These are phyloP conservation scores for Ceratina japonica DNA, from an alignment of 1,140 invertebrate genomes.

Conservation along the genomic window DNA sequence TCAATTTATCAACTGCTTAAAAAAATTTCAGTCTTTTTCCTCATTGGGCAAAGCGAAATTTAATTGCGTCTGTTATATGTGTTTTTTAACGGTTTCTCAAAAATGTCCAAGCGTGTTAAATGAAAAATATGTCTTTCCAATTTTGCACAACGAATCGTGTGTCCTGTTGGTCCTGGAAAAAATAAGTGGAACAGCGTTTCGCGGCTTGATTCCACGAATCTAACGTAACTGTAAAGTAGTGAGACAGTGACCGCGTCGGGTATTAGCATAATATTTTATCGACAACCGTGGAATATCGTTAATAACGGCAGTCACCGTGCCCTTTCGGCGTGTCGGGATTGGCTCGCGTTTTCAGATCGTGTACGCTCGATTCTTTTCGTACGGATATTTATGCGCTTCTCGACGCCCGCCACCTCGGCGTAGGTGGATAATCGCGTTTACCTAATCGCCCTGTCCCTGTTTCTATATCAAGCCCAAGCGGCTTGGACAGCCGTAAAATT, in stretches of 20 bases:
- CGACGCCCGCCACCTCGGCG: constrained; percentile 42
- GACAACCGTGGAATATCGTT: constrained; percentile 59
- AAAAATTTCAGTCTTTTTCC: too few species aligned
- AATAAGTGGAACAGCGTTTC: not conserved
- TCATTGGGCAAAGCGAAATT: not conserved
- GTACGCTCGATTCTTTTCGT: not conserved
- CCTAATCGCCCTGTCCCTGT: constrained; percentile 50
- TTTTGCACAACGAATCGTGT: too few species aligned
- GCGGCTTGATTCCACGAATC: not conserved
- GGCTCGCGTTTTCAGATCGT: constrained; percentile 6
- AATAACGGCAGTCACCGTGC: constrained; percentile 63
- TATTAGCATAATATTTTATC: constrained; percentile 66
- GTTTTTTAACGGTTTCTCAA: too few species aligned
- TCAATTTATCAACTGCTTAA: too few species aligned
- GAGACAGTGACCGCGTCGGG: constrained; percentile 24
- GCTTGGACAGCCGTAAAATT: too few species aligned
- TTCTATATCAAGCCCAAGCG: too few species aligned
- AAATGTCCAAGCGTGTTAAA: too few species aligned
- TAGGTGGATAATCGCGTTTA: constrained; percentile 58
- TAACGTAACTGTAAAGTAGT: constrained; percentile 37
- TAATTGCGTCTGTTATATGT: too few species aligned
- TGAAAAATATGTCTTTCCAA: too few species aligned
- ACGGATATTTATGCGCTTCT: constrained; percentile 42
- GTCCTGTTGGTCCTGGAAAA: not conserved
- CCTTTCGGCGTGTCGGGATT: constrained; percentile 57